Base-by-base conservation (phyloP, 1,140 invertebrate genomes). In the Cydia fagiglandana region DNA sequence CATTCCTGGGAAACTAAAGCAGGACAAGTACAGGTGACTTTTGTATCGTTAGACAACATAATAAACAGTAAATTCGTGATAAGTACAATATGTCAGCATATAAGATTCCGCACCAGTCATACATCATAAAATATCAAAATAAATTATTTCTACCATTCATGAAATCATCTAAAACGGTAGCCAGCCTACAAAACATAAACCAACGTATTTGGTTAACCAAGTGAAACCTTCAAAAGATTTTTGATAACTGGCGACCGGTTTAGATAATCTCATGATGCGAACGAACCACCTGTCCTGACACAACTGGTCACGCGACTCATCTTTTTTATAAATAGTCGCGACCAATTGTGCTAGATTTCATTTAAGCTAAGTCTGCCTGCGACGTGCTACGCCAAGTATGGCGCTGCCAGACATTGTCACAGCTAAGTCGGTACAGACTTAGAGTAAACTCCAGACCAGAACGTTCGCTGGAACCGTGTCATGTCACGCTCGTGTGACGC, bases 301-400 rank as follows among this genome's bases (percentile, higher is more conserved):
- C 50, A 53, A 53, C 4, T n/a, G 12, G 15, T n/a, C 6, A 12
- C 45, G 13, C 6, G n/a, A n/a, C n/a, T 53, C 4, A 2, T n/a
- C n/a, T n/a, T n/a, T n/a, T n/a, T n/a, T n/a, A n/a, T n/a, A n/a
- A n/a, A n/a, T n/a, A n/a, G n/a, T n/a, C 53, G 28, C 73, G 12
- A 70, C 66, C 17, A 74, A 41, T 70, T 74, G 74, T 73, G 76
- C 38, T 20, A 15, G 56, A 12, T 41, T 15, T 47, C 45, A 12
- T 47, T 47, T 13, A 13, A 47, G 45, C 45, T 15, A 47, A 47
- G 12, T 45, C 41, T 6, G 41, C 7, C 10, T 9, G 7, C 34
- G 34, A 38, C 0, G n/a, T n/a, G 34, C 34, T 7, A 38, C 0
- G 34, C 0, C 45, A 47, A 47, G 45, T 47, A 47, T 47, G 41